Conservation (phyloP, 1,140 invertebrate genomes). For the Pentalonia nigronervosa region DNA sequence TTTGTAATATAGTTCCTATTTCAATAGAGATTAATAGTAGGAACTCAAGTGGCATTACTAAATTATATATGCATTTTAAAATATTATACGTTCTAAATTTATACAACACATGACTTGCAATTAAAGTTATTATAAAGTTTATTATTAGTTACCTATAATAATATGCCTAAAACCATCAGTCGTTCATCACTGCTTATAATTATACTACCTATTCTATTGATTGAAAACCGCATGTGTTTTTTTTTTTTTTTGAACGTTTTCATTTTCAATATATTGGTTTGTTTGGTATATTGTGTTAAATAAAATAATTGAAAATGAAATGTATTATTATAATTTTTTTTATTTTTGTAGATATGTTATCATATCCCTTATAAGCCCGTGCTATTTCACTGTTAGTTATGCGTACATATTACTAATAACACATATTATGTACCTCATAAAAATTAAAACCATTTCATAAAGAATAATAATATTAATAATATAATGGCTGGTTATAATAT, state of each 20-base stretch:
- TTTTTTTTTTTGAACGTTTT: no score
- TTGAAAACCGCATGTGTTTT: not conserved
- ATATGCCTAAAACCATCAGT: no score
- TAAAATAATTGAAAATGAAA: not conserved
- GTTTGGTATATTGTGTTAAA: not conserved
- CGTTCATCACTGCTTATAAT: not conserved
- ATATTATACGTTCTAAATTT: no score
- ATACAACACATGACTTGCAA: no score
- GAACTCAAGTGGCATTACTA: no score
- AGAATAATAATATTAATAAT: not conserved
- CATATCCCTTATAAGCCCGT: not conserved
- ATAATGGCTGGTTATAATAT: not conserved
- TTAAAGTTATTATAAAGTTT: no score
- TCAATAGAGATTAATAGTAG: no score
- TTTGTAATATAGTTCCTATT: no score
- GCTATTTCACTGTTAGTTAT: not conserved
- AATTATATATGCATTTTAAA: no score
- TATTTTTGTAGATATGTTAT: not conserved
- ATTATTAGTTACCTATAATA: no score
- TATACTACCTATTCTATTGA: not conserved
- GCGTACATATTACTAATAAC: not conserved
- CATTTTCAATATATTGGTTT: not conserved
- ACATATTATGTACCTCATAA: not conserved
- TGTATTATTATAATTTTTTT: not conserved
- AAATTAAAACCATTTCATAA: not conserved